A percentile compares a stretch with the other conserved stretches of the same genome.
These are phyloP conservation scores for Pterocles gutturalis DNA, from an alignment of 2,113 vertebrate genomes.

Conservation along the genomic window DNA sequence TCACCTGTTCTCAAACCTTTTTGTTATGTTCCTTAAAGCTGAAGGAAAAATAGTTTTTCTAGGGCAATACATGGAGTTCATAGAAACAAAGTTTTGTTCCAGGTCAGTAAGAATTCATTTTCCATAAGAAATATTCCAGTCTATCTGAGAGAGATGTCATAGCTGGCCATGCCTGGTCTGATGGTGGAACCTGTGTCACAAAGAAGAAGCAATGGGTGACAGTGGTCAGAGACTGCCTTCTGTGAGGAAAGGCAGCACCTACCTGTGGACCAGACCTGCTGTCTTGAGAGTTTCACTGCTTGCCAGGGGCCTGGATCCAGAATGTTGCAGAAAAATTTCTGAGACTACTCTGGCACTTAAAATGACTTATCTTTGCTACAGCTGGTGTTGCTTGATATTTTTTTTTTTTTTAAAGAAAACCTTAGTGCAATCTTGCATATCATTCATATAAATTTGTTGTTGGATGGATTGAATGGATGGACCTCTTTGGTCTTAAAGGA, in stretches of 20 bases:
- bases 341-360: background rate
- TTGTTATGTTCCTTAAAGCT: background rate
- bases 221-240: background rate
- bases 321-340: background rate
- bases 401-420: background rate
- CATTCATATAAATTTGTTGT: background rate
- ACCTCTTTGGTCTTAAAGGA: background rate
- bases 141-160: background rate
- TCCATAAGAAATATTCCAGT: background rate
- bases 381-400: background rate
- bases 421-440: rapidly evolving
- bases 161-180: background rate
- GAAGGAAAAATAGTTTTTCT: background rate
- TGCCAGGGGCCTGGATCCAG: background rate
- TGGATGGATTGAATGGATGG: background rate
- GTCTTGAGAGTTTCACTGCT: background rate
- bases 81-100: background rate
- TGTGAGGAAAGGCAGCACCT: background rate
- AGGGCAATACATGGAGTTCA: background rate
- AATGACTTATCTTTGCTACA: background rate
- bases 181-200: background rate
- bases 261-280: background rate
- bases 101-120: background rate
- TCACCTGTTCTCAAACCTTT: background rate
- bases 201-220: background rate